These are phyloP conservation scores for Diachasmimorpha longicaudata DNA, from an alignment of 1,140 invertebrate species.

Conservation along the genomic window DNA sequence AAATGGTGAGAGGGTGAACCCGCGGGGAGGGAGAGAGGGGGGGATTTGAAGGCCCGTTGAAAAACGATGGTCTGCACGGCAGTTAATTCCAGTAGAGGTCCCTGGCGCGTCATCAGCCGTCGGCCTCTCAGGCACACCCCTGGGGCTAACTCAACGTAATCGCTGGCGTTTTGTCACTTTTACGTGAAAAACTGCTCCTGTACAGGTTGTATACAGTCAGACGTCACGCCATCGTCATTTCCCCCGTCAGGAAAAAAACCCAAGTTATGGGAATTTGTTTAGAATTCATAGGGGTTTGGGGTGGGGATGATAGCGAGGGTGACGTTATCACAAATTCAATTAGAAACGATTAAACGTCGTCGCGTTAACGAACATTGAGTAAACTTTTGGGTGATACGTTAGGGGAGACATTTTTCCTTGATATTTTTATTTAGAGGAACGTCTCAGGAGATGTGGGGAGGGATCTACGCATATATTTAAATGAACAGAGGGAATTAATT, in stretches of 20 bases:
- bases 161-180: constrained; percentile 50
- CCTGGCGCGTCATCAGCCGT: constrained; percentile 44
- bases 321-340: constrained; percentile 33
- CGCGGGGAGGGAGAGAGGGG: neutral
- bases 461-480: neutral
- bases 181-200: constrained; percentile 32
- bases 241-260: neutral
- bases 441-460: neutral
- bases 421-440: neutral
- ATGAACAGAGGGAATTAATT: neutral
- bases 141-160: constrained; percentile 42
- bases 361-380: constrained; percentile 23
- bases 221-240: neutral
- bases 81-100: constrained; percentile 50
- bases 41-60: constrained; percentile 30
- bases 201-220: neutral
- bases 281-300: neutral
- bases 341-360: constrained; percentile 26
- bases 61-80: constrained; percentile 37
- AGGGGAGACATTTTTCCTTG: neutral
- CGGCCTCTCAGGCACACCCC: constrained; percentile 27
- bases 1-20: neutral
- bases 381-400: neutral
- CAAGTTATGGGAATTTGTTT: neutral
- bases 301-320: neutral